Conservation (phyloP, 2,113 vertebrate genomes). For the Murina feae region DNA sequence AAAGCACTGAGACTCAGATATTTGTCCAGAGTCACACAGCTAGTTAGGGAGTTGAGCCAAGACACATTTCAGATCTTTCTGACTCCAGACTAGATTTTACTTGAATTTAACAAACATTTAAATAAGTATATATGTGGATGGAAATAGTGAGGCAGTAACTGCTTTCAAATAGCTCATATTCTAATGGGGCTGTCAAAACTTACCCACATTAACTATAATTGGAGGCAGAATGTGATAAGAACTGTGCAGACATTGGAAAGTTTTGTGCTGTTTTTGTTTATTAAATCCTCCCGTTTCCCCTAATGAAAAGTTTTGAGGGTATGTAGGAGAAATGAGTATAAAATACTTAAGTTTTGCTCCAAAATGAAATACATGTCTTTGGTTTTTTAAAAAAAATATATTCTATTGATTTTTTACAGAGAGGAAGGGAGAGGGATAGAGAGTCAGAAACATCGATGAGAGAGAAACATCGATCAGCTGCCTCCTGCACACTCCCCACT, state of each 20-base stretch:
- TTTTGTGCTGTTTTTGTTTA: constrained; percentile 27
- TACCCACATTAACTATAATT: constrained; percentile 4
- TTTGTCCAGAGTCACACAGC: not conserved
- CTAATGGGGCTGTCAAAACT: constrained; percentile 1
- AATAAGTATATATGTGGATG: not conserved
- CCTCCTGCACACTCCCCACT: no score
- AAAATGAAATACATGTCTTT: constrained; percentile 12
- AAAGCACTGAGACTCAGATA: not conserved
- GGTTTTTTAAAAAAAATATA: no score
- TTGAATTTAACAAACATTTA: constrained; percentile 32
- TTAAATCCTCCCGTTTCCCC: not conserved
- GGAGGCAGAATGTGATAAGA: not conserved
- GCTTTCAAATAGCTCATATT: not conserved
- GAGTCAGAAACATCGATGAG: no score
- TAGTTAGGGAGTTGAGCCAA: not conserved
- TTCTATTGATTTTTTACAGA: no score
- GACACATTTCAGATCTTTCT: not conserved
- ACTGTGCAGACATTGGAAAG: not conserved
- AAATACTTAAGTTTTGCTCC: constrained; percentile 30
- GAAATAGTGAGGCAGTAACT: not conserved
- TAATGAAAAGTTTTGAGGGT: constrained; percentile 43
- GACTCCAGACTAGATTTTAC: constrained; percentile 2
- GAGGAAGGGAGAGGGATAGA: no score
- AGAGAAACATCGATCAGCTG: no score
- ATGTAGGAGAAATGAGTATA: constrained; percentile 19